Evolutionary conservation across 2,113 vertebrate species (phyloP).

Genomic region (Meriones unguiculatus): DNA sequence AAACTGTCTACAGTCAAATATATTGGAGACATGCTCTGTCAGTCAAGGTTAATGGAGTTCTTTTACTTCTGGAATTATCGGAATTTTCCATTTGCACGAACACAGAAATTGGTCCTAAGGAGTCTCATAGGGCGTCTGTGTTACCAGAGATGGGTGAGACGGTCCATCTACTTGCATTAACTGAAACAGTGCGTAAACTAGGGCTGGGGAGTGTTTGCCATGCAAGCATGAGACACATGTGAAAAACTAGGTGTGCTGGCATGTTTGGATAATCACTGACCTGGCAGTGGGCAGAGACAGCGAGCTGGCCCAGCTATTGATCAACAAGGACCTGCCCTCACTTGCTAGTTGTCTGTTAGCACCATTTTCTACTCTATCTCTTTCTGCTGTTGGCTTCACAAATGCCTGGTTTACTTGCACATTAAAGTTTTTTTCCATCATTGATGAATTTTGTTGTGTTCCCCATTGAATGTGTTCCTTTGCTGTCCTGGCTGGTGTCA

Average conservation of each 20-base stretch:
- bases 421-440: neutral
- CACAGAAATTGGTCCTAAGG: neutral
- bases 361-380: neutral
- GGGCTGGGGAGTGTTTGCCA: neutral
- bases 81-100: neutral
- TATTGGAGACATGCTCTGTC: neutral
- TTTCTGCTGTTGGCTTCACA: neutral
- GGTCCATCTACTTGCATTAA: neutral
- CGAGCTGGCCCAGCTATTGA: neutral
- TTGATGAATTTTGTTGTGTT: neutral
- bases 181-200: neutral
- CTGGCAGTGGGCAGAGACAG: neutral
- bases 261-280: too few species aligned
- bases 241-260: neutral
- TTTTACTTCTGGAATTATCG: neutral
- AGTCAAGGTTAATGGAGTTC: neutral
- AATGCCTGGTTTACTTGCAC: neutral
- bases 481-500: neutral
- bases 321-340: too few species aligned
- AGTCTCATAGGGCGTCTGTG: accelerated
- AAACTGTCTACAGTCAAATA: neutral
- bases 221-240: neutral
- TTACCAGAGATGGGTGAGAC: too few species aligned
- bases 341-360: neutral
- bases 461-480: neutral